Conservation (phyloP, 2,113 vertebrate species). For the Megaceryle torquata region DNA sequence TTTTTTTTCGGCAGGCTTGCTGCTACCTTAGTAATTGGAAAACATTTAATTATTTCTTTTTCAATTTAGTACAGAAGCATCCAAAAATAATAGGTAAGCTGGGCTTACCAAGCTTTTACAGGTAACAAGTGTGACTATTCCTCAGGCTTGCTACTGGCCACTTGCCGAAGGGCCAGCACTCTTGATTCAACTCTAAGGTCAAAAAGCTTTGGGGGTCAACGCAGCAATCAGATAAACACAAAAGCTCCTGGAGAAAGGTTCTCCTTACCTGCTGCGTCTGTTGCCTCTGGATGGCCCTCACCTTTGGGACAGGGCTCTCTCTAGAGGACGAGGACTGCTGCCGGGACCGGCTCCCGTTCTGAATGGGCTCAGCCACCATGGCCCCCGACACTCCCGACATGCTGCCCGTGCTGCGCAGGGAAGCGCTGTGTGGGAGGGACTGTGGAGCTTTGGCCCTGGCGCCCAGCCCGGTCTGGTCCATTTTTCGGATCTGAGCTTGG, state of each 20-base stretch:
- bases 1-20: neutral
- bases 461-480: conserved; percentile 82
- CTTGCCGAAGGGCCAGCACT: neutral
- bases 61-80: neutral
- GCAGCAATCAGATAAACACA: neutral
- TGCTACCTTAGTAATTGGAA: neutral
- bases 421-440: conserved; percentile 80
- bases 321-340: conserved; percentile 80
- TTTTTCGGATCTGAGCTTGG: conserved; percentile 85
- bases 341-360: conserved; percentile 73
- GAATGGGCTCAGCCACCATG: conserved; percentile 65
- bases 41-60: neutral
- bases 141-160: neutral
- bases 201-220: neutral
- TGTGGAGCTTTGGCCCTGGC: conserved; percentile 75
- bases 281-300: conserved; percentile 76
- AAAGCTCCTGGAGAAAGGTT: neutral
- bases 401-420: conserved; percentile 85
- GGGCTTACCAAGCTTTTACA: neutral
- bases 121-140: neutral
- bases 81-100: neutral
- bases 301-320: conserved; percentile 83
- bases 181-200: neutral
- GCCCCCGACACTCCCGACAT: conserved; percentile 69
- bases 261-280: conserved; percentile 78